Percentiles rank a stretch among this genome's conserved stretches.
Conservation (phyloP, 2,113 vertebrate genomes). For the Rhinolophus ferrumequinum region DNA sequence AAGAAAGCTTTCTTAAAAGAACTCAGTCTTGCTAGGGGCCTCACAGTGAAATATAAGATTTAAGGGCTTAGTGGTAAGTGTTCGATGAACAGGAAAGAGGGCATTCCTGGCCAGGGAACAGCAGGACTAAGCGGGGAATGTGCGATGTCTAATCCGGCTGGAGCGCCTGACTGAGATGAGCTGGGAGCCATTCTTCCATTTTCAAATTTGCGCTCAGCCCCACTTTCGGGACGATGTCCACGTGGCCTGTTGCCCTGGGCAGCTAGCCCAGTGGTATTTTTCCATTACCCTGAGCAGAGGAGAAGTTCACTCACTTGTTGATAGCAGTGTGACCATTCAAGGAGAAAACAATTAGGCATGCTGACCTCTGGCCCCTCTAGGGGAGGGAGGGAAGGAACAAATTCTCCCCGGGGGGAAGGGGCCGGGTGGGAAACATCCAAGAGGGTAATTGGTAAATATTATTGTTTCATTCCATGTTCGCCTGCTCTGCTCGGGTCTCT, state of each 20-base stretch:
- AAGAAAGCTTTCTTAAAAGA: not conserved
- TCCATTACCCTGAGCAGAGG: slow-evolving; percentile 73
- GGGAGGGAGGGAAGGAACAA: slow-evolving; percentile 68
- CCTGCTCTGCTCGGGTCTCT: slow-evolving; percentile 55
- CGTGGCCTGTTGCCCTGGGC: slow-evolving; percentile 70
- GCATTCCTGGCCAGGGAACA: not conserved
- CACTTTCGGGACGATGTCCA: slow-evolving; percentile 29
- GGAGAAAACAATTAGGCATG: slow-evolving; percentile 82
- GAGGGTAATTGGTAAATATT: slow-evolving; percentile 83
- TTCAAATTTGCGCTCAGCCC: slow-evolving; percentile 52
- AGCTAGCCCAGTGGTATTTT: slow-evolving; percentile 76
- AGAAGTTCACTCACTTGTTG: slow-evolving; percentile 80
- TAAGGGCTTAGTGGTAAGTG: not conserved
- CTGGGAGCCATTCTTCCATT: slow-evolving; percentile 35
- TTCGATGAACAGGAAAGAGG: not conserved
- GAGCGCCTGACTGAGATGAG: not conserved
- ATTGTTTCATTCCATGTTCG: slow-evolving; percentile 77
- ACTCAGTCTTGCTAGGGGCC: not conserved
- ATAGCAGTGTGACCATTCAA: slow-evolving; percentile 82
- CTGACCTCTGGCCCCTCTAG: slow-evolving; percentile 60
- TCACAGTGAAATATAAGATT: not conserved
- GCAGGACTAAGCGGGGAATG: not conserved
- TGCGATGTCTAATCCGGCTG: slow-evolving; percentile 51
- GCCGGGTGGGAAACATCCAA: slow-evolving; percentile 73
- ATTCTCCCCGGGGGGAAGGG: slow-evolving; percentile 52